These are phyloP conservation scores for Orchesellides sinensis DNA, from an alignment of 2,888 invertebrate genomes.

Conservation along the genomic window DNA sequence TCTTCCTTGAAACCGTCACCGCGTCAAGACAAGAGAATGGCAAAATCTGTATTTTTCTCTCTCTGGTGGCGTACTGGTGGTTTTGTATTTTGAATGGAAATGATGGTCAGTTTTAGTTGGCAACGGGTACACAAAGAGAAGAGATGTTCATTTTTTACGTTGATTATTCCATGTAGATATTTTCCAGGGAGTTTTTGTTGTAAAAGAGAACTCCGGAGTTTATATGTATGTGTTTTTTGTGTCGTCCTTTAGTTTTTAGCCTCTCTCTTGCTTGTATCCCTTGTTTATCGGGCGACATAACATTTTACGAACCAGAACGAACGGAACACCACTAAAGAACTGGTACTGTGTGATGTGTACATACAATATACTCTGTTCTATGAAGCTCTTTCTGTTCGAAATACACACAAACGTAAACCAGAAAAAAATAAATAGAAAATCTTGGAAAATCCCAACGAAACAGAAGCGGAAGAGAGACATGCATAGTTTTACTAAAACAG, in stretches of 20 bases:
- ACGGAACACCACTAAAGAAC: conserved; percentile 66
- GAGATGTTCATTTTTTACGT: neutral
- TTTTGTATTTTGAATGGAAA: too few species aligned
- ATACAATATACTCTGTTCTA: neutral
- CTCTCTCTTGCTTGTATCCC: conserved; percentile 44
- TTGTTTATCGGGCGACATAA: conserved; percentile 71
- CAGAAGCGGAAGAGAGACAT: conserved; percentile 38
- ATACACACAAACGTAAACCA: conserved; percentile 11
- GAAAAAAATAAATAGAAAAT: too few species aligned
- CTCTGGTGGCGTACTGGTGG: too few species aligned
- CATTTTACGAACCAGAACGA: conserved; percentile 72
- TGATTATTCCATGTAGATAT: conserved; percentile 50
- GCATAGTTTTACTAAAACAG: conserved; percentile 41
- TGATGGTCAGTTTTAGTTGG: conserved; percentile 20
- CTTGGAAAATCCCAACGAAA: too few species aligned
- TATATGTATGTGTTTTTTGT: too few species aligned
- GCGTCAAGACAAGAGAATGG: neutral
- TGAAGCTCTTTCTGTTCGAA: too few species aligned
- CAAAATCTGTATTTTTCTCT: too few species aligned
- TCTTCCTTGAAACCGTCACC: neutral
- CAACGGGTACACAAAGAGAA: neutral
- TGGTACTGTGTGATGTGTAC: conserved; percentile 29
- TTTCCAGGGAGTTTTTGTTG: too few species aligned
- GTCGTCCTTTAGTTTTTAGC: too few species aligned
- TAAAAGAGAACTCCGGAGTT: too few species aligned